Evolutionary conservation across 2,797 vertebrate genomes (phyloP).

Genomic region (Vireo griseus): DNA sequence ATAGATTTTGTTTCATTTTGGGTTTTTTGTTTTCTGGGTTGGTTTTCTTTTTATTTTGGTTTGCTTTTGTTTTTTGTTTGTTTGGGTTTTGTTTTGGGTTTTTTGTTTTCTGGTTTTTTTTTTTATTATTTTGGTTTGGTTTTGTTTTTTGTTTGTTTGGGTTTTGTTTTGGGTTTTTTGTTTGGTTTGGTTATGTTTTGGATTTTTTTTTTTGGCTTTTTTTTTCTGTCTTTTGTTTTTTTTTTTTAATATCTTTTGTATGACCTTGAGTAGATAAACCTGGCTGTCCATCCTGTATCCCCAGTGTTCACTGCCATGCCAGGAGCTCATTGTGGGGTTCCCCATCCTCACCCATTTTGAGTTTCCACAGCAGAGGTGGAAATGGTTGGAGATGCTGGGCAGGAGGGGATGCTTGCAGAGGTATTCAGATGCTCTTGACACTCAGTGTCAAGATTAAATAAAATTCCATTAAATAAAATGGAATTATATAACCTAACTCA

Average conservation of each 20-base stretch:
- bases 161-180: too few relatives aligned
- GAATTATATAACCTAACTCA: neutral
- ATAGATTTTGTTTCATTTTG: neutral
- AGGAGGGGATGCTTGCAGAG: neutral
- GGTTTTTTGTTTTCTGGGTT: neutral
- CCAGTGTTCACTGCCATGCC: slow-evolving; percentile 31
- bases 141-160: neutral
- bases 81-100: too few relatives aligned
- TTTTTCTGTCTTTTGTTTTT: neutral
- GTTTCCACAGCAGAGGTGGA: neutral
- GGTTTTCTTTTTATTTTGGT: neutral
- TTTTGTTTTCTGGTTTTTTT: neutral
- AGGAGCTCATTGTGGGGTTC: slow-evolving; percentile 3
- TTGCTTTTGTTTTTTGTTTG: neutral
- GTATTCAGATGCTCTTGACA: slow-evolving; percentile 43
- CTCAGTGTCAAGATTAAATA: neutral
- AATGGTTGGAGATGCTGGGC: neutral
- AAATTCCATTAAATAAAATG: neutral
- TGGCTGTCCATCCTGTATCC: neutral
- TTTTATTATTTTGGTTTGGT: neutral
- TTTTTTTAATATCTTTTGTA: neutral
- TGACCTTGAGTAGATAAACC: slow-evolving; percentile 31
- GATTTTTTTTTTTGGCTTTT: neutral
- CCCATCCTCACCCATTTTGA: neutral
- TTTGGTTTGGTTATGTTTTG: neutral